Evolutionary conservation across 2,888 invertebrate species (phyloP).

Genomic region (Lasioglossum zephyrum): DNA sequence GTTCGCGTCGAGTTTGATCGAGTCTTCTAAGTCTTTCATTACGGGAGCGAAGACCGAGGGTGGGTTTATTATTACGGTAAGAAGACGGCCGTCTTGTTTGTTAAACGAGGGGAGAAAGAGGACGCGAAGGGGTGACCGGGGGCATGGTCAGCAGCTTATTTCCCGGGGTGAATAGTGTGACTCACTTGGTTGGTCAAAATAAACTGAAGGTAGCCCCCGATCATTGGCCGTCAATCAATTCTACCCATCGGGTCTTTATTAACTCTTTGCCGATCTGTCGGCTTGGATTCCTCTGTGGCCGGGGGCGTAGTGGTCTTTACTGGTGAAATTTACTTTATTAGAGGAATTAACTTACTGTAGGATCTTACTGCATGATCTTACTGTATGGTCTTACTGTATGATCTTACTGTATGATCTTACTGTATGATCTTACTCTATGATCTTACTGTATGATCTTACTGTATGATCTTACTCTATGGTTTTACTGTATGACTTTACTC

Average conservation of each 20-base stretch:
- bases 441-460: no score
- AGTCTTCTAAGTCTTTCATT: constrained; percentile 84
- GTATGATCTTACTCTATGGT: no score
- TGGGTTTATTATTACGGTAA: constrained; percentile 82
- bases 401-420: no score
- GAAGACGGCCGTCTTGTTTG: constrained; percentile 80
- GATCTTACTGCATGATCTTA: no score
- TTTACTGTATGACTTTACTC: no score
- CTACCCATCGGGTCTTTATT: constrained; percentile 45
- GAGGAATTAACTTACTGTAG: neutral
- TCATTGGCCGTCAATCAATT: constrained; percentile 52
- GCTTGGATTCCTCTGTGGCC: neutral
- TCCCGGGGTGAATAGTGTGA: constrained; percentile 52
- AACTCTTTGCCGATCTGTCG: constrained; percentile 46
- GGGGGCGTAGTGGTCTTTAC: neutral
- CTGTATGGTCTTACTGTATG: no score
- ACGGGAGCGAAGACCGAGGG: constrained; percentile 69
- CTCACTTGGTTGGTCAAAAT: constrained; percentile 57
- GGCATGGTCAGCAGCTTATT: constrained; percentile 39
- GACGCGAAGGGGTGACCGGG: constrained; percentile 75
- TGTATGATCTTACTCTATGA: no score
- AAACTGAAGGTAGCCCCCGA: constrained; percentile 35
- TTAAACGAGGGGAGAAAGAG: constrained; percentile 79
- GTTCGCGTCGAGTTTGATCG: constrained; percentile 83
- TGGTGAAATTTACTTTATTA: neutral